Base-by-base conservation (phyloP, 2,113 vertebrate genomes). In the Dermatemys mawii region DNA sequence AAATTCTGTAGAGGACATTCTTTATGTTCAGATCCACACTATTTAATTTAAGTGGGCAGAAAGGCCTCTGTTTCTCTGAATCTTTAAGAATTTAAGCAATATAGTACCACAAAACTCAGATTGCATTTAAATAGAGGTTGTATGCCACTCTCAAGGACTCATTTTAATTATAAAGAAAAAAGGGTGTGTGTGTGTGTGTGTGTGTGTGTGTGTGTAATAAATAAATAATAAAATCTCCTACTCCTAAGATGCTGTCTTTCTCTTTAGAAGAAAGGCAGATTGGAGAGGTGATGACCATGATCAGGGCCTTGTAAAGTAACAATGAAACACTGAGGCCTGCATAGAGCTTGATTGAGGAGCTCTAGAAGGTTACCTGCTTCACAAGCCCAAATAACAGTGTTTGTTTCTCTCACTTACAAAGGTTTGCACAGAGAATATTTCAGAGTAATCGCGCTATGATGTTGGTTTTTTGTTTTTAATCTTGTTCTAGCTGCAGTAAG, bases 21-120 rank as follows among this genome's bases (percentile, higher is more conserved):
- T 89, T 85, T 81, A 78, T 81, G 46, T 95, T 94, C 94, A 93
- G n/a, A 63, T 49, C 93, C 78, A 93, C 85, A 91, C 49, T 55
- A 48, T 67, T 93, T 94, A 82, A 54, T 57, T 87, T 83, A 81
- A 0, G 4, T 83, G 84, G 81, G 78, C 14, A 51, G 85, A 55
- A 81, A 86, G 49, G 41, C 55, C 87, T 78, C 67, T 84, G 8
- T 78, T 93, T 35, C 27, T 78, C 27, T 78, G 49, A 63, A 50
- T 19, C 27, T 8, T 38, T 95, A 78, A 86, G 51, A 89, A 83
- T 55, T 93, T 11, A 78, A 84, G 78, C 70, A 86, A 46, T 80
- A n/a, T 2, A 67, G 7, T 78, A 78, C 84, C 46, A 87, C 50
- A 35, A 60, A 26, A 78, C 6, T 83, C 35, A 73, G 84, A 26